Conservation (phyloP, 2,797 vertebrate species). For the Chiroxiphia lanceolata region DNA sequence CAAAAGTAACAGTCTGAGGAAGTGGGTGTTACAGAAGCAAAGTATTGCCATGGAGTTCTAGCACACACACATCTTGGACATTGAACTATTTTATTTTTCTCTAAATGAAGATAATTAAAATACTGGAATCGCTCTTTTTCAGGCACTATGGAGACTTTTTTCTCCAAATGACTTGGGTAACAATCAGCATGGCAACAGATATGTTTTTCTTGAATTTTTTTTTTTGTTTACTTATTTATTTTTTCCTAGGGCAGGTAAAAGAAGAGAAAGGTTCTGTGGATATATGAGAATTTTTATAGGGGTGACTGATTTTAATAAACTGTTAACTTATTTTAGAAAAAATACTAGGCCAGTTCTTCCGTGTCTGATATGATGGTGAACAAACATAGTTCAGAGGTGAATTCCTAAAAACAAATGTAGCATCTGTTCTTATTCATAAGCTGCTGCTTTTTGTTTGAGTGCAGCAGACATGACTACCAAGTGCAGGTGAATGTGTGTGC, state of each 20-base stretch:
- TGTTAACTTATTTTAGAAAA: neutral
- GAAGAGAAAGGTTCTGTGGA: neutral
- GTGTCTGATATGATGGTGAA: neutral
- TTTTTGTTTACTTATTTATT: neutral
- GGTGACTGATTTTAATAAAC: neutral
- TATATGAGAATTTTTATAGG: neutral
- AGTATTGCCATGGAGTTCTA: neutral
- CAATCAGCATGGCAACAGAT: neutral
- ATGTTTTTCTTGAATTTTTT: neutral
- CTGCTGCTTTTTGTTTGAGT: neutral
- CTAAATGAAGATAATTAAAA: neutral
- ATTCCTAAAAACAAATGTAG: neutral
- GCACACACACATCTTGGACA: neutral
- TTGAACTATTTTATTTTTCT: neutral
- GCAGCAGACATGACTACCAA: neutral
- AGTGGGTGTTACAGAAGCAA: neutral
- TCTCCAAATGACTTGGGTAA: neutral
- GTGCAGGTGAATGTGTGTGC: neutral
- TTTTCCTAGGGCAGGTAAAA: neutral
- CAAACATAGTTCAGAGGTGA: neutral
- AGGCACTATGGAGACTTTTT: neutral
- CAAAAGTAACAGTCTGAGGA: neutral
- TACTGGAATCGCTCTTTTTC: neutral
- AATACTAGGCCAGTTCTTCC: neutral
- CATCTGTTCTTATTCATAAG: neutral